phyloP scores from a whole-genome alignment of 2,113 vertebrate genomes.

The Colius striatus region DNA sequence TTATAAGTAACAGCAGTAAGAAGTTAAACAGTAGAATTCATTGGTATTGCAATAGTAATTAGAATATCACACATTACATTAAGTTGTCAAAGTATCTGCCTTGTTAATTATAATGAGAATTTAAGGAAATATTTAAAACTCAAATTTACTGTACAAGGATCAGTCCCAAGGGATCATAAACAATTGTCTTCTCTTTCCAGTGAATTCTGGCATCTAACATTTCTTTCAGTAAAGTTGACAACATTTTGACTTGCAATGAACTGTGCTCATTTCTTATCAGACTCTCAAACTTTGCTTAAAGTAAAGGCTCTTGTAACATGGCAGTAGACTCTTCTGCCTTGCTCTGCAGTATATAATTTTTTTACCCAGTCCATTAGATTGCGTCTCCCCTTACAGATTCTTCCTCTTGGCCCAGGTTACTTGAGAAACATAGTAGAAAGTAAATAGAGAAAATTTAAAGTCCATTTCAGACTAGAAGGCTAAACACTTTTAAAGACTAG shows the following conservation, averaged over 20 bases:
- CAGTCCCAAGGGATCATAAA: background rate
- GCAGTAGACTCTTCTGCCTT: background rate
- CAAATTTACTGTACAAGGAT: background rate
- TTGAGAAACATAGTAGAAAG: background rate
- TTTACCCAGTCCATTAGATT: background rate
- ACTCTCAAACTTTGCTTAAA: background rate
- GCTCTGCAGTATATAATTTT: background rate
- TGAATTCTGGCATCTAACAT: background rate
- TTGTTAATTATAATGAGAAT: background rate
- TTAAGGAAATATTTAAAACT: background rate
- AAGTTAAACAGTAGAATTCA: background rate
- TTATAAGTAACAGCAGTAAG: background rate
- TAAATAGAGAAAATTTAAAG: background rate
- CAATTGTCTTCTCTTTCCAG: accelerated
- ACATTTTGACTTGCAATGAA: background rate
- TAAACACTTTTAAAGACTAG: too few relatives aligned
- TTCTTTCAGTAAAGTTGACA: background rate
- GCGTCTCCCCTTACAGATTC: background rate
- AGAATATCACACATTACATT: background rate
- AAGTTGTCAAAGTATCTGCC: background rate
- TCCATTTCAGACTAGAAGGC: background rate
- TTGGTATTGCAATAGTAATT: background rate
- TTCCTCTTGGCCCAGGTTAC: background rate
- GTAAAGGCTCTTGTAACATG: background rate
- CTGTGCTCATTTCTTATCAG: background rate